phyloP scores from a whole-genome alignment of 2,888 invertebrate genomes.

The Noctua janthe region DNA sequence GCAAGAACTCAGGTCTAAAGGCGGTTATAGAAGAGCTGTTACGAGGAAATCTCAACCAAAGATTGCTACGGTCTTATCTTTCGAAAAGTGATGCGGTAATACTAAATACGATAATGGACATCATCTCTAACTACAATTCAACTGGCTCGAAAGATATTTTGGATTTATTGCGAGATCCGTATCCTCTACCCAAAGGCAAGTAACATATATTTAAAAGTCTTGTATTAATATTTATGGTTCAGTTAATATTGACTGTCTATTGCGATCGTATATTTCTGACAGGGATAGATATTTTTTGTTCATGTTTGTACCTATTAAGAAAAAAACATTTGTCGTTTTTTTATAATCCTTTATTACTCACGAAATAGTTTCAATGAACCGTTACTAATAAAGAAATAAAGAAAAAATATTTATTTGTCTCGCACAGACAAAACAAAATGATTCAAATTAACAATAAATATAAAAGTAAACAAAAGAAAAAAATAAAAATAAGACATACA shows the following conservation, averaged over 20 bases:
- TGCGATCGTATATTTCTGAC: not conserved
- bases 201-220: slow-evolving; percentile 48
- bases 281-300: not conserved
- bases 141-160: slow-evolving; percentile 79
- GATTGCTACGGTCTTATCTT: slow-evolving; percentile 74
- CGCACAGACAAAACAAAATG: too few relatives aligned
- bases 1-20: slow-evolving; percentile 44
- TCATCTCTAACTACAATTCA: slow-evolving; percentile 77
- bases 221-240: not conserved
- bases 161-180: slow-evolving; percentile 85
- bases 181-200: slow-evolving; percentile 87
- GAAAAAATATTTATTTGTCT: too few relatives aligned
- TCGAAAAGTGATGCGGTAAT: slow-evolving; percentile 78
- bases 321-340: not conserved
- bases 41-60: slow-evolving; percentile 48
- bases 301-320: not conserved
- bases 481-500: too few relatives aligned
- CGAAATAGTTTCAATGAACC: not conserved
- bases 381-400: not conserved
- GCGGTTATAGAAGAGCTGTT: slow-evolving; percentile 46
- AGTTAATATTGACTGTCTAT: not conserved
- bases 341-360: not conserved
- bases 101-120: slow-evolving; percentile 84
- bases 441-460: too few relatives aligned
- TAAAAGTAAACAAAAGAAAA: too few relatives aligned